Base-by-base conservation (phyloP, 2,797 vertebrate species). In the Morelia viridis region DNA sequence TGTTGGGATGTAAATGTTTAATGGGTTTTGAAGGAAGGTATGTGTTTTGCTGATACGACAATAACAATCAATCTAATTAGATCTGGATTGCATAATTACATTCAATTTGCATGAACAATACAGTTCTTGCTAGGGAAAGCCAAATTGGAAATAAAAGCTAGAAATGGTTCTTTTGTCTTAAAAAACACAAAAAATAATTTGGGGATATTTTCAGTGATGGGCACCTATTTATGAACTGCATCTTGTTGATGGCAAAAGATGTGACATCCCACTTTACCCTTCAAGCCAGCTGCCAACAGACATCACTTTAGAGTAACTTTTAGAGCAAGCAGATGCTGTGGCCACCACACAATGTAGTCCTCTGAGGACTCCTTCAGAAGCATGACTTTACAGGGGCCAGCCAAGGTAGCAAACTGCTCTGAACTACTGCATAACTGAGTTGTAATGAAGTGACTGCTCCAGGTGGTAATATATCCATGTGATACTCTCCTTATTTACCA, bases 31-130 rank as follows among this genome's bases (percentile, higher is more conserved):
- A 46, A 15, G 92, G 94, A 24, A 89, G 91, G 90, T 68, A 89
- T 95, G 93, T 1, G 26, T 64, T 90, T 50, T 80, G 91, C n/a
- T 90, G 94, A 94, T 95, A 93, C 0, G 86, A 85, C 94, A 91
- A 0, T 84, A 95, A 95, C 94, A 91, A 93, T 96, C 96, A 90
- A 92, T 95, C 94, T 95, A 95, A 96, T 96, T 94, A 96, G 94
- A 95, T 90, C 56, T 85, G 50, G 88, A 93, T 83, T 92, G 93
- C 96, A 96, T 95, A 96, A 96, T 93, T 90, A 19, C 89, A 1
- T 88, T 4, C 50, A 35, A 95, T 93, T 95, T 95, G 87, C 96
- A 95, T 94, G 3, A 89, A 88, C 93, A 93, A 87, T 7, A 3
- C 0, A 68, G 91, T n/a, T 90, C 61, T 53, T 90, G 91, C 93